Evolutionary conservation across 2,797 vertebrate genomes (phyloP).

Genomic region (Eulemur mongoz): DNA sequence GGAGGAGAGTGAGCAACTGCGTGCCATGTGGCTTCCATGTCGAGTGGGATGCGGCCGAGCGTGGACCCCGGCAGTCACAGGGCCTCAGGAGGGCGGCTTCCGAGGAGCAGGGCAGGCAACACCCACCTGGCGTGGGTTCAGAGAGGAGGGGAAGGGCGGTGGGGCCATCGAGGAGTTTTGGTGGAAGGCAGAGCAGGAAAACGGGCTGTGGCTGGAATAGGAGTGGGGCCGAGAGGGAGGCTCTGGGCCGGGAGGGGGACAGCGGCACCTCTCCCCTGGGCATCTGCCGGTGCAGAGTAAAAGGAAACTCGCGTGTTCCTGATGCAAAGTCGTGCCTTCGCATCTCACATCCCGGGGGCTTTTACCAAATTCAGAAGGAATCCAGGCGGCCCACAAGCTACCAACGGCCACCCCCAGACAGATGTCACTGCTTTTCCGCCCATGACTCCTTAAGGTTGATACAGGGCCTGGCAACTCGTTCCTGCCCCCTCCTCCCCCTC

Average conservation of each 20-base stretch:
- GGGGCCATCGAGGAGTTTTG: background rate
- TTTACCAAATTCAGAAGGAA: conserved; percentile 76
- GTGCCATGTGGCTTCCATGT: rapidly evolving
- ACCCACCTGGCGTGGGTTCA: background rate
- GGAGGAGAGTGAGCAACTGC: background rate
- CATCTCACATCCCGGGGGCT: conserved; percentile 61
- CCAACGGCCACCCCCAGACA: conserved; percentile 83
- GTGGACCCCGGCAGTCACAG: rapidly evolving
- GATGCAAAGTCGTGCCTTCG: conserved; percentile 65
- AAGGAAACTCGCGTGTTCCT: conserved; percentile 38
- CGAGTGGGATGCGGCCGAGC: background rate
- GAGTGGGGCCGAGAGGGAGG: background rate
- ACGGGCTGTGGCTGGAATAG: background rate
- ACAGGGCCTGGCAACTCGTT: conserved; percentile 73
- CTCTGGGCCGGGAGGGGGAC: background rate
- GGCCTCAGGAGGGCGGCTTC: background rate
- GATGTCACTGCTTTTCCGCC: conserved; percentile 80
- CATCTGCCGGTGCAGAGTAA: background rate
- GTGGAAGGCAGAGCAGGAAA: background rate
- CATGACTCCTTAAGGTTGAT: conserved; percentile 77
- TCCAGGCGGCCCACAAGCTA: conserved; percentile 77
- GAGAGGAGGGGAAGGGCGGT: background rate
- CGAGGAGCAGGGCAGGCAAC: background rate
- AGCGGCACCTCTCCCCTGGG: background rate
- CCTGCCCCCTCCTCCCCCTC: conserved; percentile 68